Percentiles rank a stretch among this genome's conserved stretches.
phyloP scores from a whole-genome alignment of 2,113 vertebrate species.

The Psittacara wagleri region DNA sequence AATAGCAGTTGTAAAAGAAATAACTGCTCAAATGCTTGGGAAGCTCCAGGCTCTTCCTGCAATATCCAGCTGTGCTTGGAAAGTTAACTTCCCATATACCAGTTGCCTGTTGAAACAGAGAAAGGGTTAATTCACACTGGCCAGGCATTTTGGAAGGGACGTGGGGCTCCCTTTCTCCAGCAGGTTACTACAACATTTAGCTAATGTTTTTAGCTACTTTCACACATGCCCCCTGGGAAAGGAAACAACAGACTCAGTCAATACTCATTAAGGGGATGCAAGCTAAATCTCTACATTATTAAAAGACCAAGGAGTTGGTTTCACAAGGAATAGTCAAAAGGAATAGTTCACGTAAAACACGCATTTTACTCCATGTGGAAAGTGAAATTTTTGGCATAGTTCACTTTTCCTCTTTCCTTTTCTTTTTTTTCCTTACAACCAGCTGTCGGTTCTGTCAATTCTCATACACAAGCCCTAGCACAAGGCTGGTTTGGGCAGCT shows the following conservation, averaged over 20 bases:
- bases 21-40: not conserved
- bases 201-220: not conserved
- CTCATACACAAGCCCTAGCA: not conserved
- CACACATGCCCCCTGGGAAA: not conserved
- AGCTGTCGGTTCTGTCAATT: not conserved
- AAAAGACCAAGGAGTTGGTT: not conserved
- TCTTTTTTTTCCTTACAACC: not conserved
- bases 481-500: not conserved
- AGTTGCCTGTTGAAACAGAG: not conserved
- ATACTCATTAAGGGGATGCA: not conserved
- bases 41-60: not conserved
- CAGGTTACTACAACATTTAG: not conserved
- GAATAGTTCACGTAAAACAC: not conserved
- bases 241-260: not conserved
- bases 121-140: not conserved
- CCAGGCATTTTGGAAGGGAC: not conserved
- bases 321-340: not conserved
- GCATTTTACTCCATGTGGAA: not conserved
- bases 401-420: not conserved
- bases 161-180: not conserved
- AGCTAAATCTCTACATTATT: not conserved
- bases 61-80: not conserved
- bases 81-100: not conserved
- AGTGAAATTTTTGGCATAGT: not conserved
- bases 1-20: not conserved